Evolutionary conservation across 2,113 vertebrate genomes (phyloP), one percentile per base, ranked within the genome.

Genomic region (Ranitomeya imitator): DNA sequence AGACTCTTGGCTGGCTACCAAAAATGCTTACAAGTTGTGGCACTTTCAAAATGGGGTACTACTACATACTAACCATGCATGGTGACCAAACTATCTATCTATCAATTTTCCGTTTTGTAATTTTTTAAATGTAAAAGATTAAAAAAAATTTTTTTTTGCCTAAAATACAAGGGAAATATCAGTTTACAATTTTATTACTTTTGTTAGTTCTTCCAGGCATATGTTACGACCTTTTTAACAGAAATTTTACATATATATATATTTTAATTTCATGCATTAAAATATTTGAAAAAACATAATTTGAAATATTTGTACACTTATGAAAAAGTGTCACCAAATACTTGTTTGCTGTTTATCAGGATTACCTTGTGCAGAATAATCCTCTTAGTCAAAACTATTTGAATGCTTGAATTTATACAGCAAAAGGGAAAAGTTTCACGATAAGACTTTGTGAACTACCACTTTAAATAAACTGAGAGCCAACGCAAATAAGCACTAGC

Each of bases 371-470:
- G 55, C 45, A 67, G 21, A 86, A 26, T 79, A 79, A 86, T 86
- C 77, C 61, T 67, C 60, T 71, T 67, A 88, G 89, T 91, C 90
- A 92, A 83, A 85, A 6, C 14, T 0, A 1, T 85, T 91, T 90
- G 79, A 83, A 90, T 88, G 83, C 83, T 79, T 51, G 59, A 81
- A 89, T 89, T 79, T 0, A 0, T 37, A 15, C n/a, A 2, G 74
- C 23, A 89, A 26, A 57, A 54, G 0, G 26, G 80, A 86, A 78
- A 73, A 71, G 79, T 90, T 91, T 88, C 26, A 89, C 82, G 90
- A 80, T 83, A 77, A 90, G 92, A 74, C 90, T 8, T 77, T 86
- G 76, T 86, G 85, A 86, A 80, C 61, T 79, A 23, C 60, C 60
- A 67, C 85, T 79, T 86, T 67, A 86, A 86, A 86, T 52, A 79